Conservation (phyloP, 2,797 vertebrate genomes). For the Diplodus sargus region DNA sequence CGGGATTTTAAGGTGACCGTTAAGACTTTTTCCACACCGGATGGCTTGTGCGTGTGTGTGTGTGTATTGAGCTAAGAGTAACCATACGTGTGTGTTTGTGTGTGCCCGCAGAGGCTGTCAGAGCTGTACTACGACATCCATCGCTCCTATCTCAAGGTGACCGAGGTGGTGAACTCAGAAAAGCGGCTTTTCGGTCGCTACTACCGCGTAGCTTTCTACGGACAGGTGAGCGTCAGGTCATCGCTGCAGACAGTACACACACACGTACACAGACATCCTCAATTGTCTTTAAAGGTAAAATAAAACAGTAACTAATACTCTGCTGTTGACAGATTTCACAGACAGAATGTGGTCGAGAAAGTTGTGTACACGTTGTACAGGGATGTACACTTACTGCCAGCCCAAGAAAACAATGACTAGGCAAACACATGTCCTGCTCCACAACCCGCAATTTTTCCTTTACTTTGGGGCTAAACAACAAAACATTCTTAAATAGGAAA, state of each 20-base stretch:
- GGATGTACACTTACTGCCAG: too few relatives aligned
- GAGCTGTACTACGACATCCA: slow-evolving; percentile 98
- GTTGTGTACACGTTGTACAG: neutral
- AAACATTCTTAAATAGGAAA: neutral
- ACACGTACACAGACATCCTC: neutral
- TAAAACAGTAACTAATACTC: neutral
- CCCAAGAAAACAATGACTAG: neutral
- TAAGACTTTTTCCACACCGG: neutral
- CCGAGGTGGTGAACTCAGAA: slow-evolving; percentile 97
- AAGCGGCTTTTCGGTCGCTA: slow-evolving; percentile 96
- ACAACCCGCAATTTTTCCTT: neutral
- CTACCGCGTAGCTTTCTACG: slow-evolving; percentile 97
- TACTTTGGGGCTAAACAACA: neutral
- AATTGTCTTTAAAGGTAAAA: too few relatives aligned
- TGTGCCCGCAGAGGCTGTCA: slow-evolving; percentile 88
- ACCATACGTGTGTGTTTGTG: slow-evolving; percentile 28
- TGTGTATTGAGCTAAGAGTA: neutral
- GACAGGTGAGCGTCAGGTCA: slow-evolving; percentile 88
- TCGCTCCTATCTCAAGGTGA: slow-evolving; percentile 96
- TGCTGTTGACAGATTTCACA: neutral
- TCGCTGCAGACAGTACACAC: neutral
- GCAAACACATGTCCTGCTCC: neutral
- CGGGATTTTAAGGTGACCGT: slow-evolving; percentile 93
- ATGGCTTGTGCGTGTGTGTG: neutral
- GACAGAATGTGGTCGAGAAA: neutral